Percentiles rank a stretch among this genome's conserved stretches.
Evolutionary conservation across 2,113 vertebrate genomes (phyloP).

Genomic region (Heteronetta atricapilla): DNA sequence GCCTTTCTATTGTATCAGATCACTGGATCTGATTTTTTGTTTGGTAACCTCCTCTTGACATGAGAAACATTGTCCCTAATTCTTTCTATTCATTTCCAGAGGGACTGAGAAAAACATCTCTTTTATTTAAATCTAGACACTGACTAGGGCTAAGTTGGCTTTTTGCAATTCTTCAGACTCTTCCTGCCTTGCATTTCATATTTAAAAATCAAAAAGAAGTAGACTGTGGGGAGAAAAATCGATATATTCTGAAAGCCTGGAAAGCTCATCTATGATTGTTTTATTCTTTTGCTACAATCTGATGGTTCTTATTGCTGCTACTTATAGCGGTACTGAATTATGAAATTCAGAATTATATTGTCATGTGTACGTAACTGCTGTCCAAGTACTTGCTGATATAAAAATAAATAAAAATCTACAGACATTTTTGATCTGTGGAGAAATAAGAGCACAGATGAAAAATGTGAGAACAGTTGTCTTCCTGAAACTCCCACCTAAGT

Average conservation of each 20-base stretch:
- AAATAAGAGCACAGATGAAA: background rate
- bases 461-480: background rate
- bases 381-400: background rate
- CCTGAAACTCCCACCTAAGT: background rate
- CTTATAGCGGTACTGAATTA: background rate
- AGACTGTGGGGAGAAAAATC: background rate
- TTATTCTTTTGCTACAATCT: background rate
- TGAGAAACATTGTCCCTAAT: background rate
- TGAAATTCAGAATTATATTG: background rate
- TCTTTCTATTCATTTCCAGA: background rate
- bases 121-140: background rate
- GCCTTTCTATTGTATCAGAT: background rate
- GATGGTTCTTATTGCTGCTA: background rate
- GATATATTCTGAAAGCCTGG: background rate
- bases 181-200: background rate
- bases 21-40: background rate
- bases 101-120: background rate
- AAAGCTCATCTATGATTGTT: background rate
- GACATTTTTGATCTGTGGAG: background rate
- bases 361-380: background rate
- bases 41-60: background rate
- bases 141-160: background rate
- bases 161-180: background rate
- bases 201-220: background rate
- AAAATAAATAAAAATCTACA: background rate